These are phyloP conservation scores for Propsilocerus akamusi DNA, from an alignment of 1,140 invertebrate species.

Conservation along the genomic window DNA sequence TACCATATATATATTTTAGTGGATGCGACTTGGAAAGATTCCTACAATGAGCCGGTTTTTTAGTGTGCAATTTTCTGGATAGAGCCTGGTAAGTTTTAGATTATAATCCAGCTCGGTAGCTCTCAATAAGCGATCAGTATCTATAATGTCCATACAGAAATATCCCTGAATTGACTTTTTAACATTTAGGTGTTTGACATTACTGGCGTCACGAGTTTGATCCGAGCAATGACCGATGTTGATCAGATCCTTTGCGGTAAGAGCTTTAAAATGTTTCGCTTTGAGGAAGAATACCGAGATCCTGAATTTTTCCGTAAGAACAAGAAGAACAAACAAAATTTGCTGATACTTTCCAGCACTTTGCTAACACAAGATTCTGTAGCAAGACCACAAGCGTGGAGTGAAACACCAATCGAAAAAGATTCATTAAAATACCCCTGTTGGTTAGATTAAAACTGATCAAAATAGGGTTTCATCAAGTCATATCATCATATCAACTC, in stretches of 20 bases:
- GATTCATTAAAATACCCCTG: constrained; percentile 53
- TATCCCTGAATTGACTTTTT: constrained; percentile 52
- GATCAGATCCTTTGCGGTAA: constrained; percentile 47
- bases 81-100: constrained; percentile 53
- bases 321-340: constrained; percentile 84
- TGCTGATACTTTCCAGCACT: constrained; percentile 55
- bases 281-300: constrained; percentile 54
- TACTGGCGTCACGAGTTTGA: constrained; percentile 60
- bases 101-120: constrained; percentile 56
- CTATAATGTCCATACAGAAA: constrained; percentile 71
- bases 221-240: constrained; percentile 76
- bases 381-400: constrained; percentile 89
- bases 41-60: constrained; percentile 89
- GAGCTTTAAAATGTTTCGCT: constrained; percentile 32
- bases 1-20: too few species aligned
- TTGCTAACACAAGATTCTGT: constrained; percentile 81
- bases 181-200: constrained; percentile 23
- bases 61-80: constrained; percentile 66
- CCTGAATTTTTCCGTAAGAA: constrained; percentile 77
- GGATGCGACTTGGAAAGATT: constrained; percentile 19
- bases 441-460: neutral
- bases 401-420: constrained; percentile 66
- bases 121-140: constrained; percentile 60
- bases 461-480: too few species aligned
- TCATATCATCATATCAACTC: too few species aligned